A percentile compares a stretch with the other conserved stretches of the same genome.
Evolutionary conservation across 1,140 invertebrate genomes (phyloP).

Genomic region (Tetramorium alpestre): DNA sequence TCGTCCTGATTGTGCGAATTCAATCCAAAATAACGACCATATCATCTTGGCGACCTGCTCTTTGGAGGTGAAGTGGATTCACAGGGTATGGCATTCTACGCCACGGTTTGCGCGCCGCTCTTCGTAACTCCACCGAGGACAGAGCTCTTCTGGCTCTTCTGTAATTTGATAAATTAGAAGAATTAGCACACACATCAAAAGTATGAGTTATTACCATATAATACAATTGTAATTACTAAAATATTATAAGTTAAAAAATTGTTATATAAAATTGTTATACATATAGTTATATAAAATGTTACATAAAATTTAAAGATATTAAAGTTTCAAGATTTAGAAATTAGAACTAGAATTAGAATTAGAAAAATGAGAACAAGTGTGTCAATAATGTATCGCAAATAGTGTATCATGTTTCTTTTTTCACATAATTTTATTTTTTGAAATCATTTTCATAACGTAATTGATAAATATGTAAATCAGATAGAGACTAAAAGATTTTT

Average conservation of each 20-base stretch:
- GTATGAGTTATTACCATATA: not conserved
- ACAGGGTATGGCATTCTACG: constrained; percentile 87
- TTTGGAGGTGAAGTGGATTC: constrained; percentile 79
- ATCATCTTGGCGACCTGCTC: constrained; percentile 83
- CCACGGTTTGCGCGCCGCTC: constrained; percentile 97
- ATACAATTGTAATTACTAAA: not conserved
- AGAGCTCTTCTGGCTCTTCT: constrained; percentile 94
- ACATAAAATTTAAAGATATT: not conserved
- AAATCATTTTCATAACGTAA: not conserved
- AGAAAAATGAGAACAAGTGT: not conserved
- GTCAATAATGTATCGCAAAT: no score
- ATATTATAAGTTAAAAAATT: not conserved
- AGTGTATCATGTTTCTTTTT: not conserved
- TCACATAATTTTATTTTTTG: not conserved
- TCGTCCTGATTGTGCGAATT: constrained; percentile 77
- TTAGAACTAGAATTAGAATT: not conserved
- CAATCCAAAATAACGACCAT: constrained; percentile 91
- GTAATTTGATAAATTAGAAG: constrained; percentile 71
- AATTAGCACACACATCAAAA: not conserved
- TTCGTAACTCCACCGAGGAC: constrained; percentile 92
- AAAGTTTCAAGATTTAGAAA: not conserved
- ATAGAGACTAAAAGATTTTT: not conserved
- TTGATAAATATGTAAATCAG: not conserved
- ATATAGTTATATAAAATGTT: no score
- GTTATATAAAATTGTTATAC: no score